Base-by-base conservation (phyloP, 2,113 vertebrate species). In the Dasypus novemcinctus region DNA sequence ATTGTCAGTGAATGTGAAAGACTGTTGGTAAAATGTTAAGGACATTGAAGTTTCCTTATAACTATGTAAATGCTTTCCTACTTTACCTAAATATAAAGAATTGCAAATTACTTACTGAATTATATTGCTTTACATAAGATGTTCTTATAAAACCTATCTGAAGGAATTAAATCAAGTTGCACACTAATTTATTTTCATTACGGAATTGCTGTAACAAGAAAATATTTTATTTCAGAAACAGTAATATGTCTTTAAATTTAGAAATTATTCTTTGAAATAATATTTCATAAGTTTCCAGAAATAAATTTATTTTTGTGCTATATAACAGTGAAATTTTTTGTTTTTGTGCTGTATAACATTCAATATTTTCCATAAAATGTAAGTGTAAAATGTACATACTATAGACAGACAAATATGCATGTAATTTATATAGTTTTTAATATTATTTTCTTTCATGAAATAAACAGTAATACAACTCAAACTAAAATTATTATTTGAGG, bases 351-450 rank as follows among this genome's bases (percentile, higher is more conserved):
- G 13, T 29, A 33, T 49, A 49, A 76, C 52, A 54, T 54, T 31
- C 23, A 7, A 7, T 2, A 15, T 52, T 64, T 75, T 52, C 38
- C 6, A 18, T 49, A 17, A 94, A 91, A 80, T 41, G 6, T 33
- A n/a, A 74, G 36, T 59, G 21, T 27, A 41, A 85, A 81, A 41
- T 57, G 74, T 74, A 29, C 7, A 8, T 31, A 25, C 15, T 11
- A 20, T 33, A 69, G 13, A 69, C 49, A 17, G 7, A 75, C 5
- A 87, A 54, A 63, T 17, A 14, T 7, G 33, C 2, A 4, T 20
- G 7, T 0, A 59, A 18, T 20, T 2, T n/a, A n/a, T 0, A 18
- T 21, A 15, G 2, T n/a, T n/a, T n/a, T n/a, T n/a, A n/a, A n/a
- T n/a, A n/a, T n/a, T n/a, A n/a, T n/a, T n/a, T n/a, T n/a, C 4